These are phyloP conservation scores for Sebastes steindachneri DNA, from an alignment of 2,797 vertebrate species.

Conservation along the genomic window DNA sequence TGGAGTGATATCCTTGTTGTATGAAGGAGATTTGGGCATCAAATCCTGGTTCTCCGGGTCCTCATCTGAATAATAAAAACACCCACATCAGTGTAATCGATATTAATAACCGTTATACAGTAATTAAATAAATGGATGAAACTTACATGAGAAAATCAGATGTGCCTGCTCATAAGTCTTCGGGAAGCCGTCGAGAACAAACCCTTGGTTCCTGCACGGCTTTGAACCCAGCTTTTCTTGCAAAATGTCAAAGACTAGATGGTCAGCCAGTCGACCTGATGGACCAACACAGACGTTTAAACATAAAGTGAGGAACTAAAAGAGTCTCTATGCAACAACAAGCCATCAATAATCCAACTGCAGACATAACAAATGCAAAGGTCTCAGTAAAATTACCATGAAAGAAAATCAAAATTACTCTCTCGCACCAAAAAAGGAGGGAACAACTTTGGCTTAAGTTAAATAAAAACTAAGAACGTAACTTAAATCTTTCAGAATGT, in stretches of 20 bases:
- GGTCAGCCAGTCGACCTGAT: constrained; percentile 84
- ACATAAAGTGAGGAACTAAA: neutral
- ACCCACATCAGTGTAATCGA: neutral
- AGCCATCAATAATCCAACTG: neutral
- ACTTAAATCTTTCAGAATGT: neutral
- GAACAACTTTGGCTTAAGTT: neutral
- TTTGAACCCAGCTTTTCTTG: constrained; percentile 89
- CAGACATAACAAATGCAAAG: neutral
- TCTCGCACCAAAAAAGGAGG: neutral
- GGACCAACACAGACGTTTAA: neutral
- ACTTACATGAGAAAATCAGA: constrained; percentile 86
- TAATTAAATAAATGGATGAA: neutral
- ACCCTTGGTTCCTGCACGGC: constrained; percentile 93
- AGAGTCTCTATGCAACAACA: neutral
- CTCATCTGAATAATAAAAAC: constrained; percentile 70
- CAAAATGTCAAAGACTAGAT: constrained; percentile 82
- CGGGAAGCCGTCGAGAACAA: constrained; percentile 91
- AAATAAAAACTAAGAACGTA: neutral
- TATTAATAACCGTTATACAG: neutral
- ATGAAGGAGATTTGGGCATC: constrained; percentile 67
- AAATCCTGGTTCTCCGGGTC: constrained; percentile 73
- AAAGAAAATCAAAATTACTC: neutral
- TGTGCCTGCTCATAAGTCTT: constrained; percentile 88
- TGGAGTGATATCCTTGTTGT: constrained; percentile 86
- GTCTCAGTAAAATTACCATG: neutral